Evolutionary conservation across 2,797 vertebrate genomes (phyloP).

Genomic region (Brotula barbata): DNA sequence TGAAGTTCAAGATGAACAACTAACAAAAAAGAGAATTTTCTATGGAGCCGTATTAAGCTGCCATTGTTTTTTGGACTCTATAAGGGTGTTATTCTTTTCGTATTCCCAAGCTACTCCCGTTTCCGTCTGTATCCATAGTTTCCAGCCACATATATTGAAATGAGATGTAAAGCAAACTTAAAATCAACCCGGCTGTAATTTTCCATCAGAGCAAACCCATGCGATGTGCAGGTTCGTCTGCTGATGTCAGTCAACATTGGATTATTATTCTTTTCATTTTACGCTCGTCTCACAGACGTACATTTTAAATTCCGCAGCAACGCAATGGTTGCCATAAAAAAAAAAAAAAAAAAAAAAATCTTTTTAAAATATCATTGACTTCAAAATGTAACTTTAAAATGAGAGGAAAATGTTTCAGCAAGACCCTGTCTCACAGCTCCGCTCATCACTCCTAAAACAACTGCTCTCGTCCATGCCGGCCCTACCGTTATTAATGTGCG

Average conservation of each 20-base stretch:
- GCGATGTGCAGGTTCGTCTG: too few relatives aligned
- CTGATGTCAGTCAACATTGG: too few relatives aligned
- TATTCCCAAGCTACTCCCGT: neutral
- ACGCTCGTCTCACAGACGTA: conserved; percentile 9
- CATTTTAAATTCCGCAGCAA: conserved; percentile 34
- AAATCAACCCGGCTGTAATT: neutral
- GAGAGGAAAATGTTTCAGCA: conserved; percentile 57
- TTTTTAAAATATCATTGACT: conserved; percentile 63
- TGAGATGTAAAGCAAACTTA: neutral
- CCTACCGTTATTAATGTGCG: conserved; percentile 82
- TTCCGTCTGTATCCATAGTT: conserved; percentile 3
- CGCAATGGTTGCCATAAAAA: conserved; percentile 55
- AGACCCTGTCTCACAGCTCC: conserved; percentile 69
- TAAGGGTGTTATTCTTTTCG: conserved; percentile 7
- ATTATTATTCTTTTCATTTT: conserved; percentile 12
- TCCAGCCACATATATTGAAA: neutral
- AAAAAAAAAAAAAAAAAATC: too few relatives aligned
- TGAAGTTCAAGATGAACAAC: conserved; percentile 37
- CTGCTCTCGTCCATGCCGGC: conserved; percentile 70
- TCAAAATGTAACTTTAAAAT: conserved; percentile 72
- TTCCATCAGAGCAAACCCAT: neutral
- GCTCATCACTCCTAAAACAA: conserved; percentile 81
- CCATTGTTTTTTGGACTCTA: conserved; percentile 19
- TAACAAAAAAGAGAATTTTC: conserved; percentile 31
- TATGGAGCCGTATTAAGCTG: conserved; percentile 7